Percentiles rank a stretch among this genome's conserved stretches.
Evolutionary conservation across 1,140 invertebrate species (phyloP).

Genomic region (Chionoecetes opilio): DNA sequence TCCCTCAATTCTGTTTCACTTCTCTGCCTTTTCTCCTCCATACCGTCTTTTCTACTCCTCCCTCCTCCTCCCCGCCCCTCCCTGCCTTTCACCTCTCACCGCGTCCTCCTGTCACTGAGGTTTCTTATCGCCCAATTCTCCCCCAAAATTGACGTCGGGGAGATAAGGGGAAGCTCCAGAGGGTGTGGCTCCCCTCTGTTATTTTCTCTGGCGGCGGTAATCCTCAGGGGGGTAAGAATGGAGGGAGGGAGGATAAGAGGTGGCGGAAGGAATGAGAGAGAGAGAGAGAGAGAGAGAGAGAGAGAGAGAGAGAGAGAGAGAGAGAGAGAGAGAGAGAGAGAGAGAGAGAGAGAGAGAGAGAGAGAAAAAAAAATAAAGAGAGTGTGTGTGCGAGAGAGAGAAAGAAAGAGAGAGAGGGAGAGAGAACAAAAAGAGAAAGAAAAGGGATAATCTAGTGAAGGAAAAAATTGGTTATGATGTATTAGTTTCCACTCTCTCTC

Average conservation of each 20-base stretch:
- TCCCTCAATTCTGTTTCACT: too few relatives aligned
- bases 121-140: conserved; percentile 20
- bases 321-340: not conserved
- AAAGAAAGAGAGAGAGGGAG: not conserved
- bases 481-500: not conserved
- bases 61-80: not conserved
- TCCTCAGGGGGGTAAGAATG: not conserved
- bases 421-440: not conserved
- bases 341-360: not conserved
- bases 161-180: not conserved
- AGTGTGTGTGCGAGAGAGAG: too few relatives aligned
- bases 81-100: not conserved
- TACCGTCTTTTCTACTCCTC: not conserved
- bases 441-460: too few relatives aligned
- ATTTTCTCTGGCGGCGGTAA: not conserved
- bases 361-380: too few relatives aligned
- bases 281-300: not conserved
- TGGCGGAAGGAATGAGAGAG: not conserved
- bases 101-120: not conserved
- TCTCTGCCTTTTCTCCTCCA: too few relatives aligned
- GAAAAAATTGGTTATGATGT: too few relatives aligned
- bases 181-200: not conserved
- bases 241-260: not conserved
- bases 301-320: not conserved
- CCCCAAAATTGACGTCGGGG: conserved; percentile 22